These are phyloP conservation scores for Lasioglossum pauxillum DNA, from an alignment of 2,888 invertebrate genomes.

Conservation along the genomic window DNA sequence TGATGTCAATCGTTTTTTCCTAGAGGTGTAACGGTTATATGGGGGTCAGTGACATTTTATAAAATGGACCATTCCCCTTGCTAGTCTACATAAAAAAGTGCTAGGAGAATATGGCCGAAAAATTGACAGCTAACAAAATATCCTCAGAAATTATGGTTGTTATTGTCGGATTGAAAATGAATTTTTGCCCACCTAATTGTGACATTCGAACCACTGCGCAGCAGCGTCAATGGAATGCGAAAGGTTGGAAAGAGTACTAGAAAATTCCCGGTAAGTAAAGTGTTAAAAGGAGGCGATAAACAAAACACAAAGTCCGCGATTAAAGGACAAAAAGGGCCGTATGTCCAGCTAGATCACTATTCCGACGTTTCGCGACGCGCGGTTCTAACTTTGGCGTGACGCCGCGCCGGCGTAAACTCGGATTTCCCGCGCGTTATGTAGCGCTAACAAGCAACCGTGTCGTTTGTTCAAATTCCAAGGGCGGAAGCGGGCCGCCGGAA, in stretches of 20 bases:
- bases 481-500: slow-evolving; percentile 54
- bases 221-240: background rate
- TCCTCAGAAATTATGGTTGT: too few species aligned
- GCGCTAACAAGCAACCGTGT: slow-evolving; percentile 47
- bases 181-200: background rate
- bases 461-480: slow-evolving; percentile 39
- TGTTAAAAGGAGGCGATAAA: background rate
- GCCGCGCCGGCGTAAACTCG: slow-evolving; percentile 26
- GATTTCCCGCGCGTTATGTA: slow-evolving; percentile 27
- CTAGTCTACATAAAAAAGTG: too few species aligned
- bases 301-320: background rate
- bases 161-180: background rate
- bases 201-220: background rate
- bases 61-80: too few species aligned
- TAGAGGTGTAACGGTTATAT: too few species aligned
- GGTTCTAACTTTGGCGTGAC: background rate
- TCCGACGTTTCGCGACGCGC: background rate
- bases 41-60: too few species aligned
- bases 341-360: background rate
- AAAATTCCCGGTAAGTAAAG: background rate
- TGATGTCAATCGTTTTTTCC: too few species aligned
- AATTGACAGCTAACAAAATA: too few species aligned
- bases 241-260: background rate
- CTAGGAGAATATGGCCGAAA: too few species aligned
- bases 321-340: background rate